Percentiles rank a stretch among this genome's conserved stretches.
Evolutionary conservation across 1,140 invertebrate species (phyloP).

Genomic region (Zaprionus vittiger): DNA sequence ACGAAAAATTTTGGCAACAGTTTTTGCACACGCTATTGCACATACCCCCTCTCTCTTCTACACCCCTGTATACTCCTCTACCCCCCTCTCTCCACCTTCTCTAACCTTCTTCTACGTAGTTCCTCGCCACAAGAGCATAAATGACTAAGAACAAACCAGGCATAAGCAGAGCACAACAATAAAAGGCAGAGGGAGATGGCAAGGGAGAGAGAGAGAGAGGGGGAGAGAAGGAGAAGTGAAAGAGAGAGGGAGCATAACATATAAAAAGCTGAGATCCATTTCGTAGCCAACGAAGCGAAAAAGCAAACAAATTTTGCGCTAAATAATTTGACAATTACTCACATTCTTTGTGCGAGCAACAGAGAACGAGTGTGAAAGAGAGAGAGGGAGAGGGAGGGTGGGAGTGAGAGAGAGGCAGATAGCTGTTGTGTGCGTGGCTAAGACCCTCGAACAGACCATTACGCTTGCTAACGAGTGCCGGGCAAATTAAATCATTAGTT

Average conservation of each 20-base stretch:
- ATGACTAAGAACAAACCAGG: constrained; percentile 80
- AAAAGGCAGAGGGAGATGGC: neutral
- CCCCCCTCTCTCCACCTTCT: neutral
- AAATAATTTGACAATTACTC: constrained; percentile 85
- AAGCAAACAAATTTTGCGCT: constrained; percentile 84
- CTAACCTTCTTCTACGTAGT: neutral
- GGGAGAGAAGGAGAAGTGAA: neutral
- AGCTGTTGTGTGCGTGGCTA: constrained; percentile 47
- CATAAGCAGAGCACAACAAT: constrained; percentile 46
- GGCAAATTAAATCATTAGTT: constrained; percentile 85
- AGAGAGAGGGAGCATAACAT: constrained; percentile 29
- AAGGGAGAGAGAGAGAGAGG: neutral
- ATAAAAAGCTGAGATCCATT: constrained; percentile 76
- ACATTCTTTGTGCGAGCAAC: constrained; percentile 62
- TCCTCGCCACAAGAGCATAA: constrained; percentile 60
- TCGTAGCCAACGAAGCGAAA: constrained; percentile 72
- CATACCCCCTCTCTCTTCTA: neutral
- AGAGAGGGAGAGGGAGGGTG: constrained; percentile 29
- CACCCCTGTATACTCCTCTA: neutral
- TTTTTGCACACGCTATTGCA: neutral
- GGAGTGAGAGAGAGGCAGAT: neutral
- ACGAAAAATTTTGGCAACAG: constrained; percentile 53
- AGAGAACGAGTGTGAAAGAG: constrained; percentile 7
- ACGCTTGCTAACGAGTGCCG: constrained; percentile 83
- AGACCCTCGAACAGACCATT: constrained; percentile 81